phyloP scores from a whole-genome alignment of 2,113 vertebrate species.

The Neomonachus schauinslandi region DNA sequence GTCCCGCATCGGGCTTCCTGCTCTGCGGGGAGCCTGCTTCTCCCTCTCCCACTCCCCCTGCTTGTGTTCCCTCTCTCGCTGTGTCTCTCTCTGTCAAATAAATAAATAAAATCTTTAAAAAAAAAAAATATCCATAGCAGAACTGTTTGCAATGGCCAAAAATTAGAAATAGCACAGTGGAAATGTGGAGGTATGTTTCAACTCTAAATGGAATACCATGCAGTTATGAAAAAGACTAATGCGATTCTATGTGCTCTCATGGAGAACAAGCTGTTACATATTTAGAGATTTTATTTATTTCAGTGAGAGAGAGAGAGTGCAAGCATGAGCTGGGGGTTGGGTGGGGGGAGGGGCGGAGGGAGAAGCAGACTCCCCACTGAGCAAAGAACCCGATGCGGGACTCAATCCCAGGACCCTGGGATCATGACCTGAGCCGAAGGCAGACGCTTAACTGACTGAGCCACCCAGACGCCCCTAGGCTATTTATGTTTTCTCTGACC shows the following conservation, averaged over 20 bases:
- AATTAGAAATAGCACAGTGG: not conserved
- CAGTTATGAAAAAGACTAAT: not conserved
- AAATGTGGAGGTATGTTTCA: not conserved
- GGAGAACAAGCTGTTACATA: not conserved
- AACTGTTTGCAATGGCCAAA: not conserved
- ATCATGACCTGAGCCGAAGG: not conserved
- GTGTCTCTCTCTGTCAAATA: too few species aligned
- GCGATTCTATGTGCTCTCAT: not conserved
- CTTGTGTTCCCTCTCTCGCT: too few species aligned
- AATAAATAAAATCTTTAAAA: too few species aligned
- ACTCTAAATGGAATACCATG: not conserved
- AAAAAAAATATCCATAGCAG: not conserved
- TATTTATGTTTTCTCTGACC: not conserved
- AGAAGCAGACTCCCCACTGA: not conserved
- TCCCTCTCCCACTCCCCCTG: too few species aligned
- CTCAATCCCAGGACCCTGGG: not conserved
- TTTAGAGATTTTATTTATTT: not conserved
- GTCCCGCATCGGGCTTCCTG: too few species aligned
- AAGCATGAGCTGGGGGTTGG: too few species aligned
- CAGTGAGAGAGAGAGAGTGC: not conserved
- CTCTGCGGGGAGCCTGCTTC: too few species aligned
- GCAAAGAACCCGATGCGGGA: not conserved
- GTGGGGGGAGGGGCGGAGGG: not conserved
- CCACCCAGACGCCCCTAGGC: not conserved
- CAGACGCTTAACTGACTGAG: not conserved